Base-by-base conservation (phyloP, 1,140 invertebrate species). In the Drosophila yakuba region DNA sequence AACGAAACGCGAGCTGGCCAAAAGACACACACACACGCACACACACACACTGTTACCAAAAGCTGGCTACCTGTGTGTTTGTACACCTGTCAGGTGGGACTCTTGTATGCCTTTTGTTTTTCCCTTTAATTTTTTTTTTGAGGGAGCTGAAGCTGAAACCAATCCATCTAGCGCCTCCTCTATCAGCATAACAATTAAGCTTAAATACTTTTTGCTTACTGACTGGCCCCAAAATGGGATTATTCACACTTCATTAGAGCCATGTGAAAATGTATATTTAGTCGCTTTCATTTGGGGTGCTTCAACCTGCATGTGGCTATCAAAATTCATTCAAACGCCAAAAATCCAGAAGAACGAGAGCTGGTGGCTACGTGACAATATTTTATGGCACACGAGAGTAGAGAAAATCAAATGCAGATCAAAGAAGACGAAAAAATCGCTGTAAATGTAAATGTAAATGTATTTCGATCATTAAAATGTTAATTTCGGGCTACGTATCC, bases 161-260 rank as follows among this genome's bases (percentile, higher is more conserved):
- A 84, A 89, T 84, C 83, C 79, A 86, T 88, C 83, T 88, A 89
- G 84, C 84, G 83, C 84, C 83, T 86, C 83, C 83, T 86, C 83
- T 86, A 86, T 86, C 83, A 86, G 83, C 83, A 86, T 88, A 88
- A 89, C 83, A 89, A 89, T 89, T 89, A 84, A 90, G 84, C 80
- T 80, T 78, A 89, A 89, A 84, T 89, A 68, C 68, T 57, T 78
- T 52, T 80, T 47, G 72, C 73, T 75, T 74, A 79, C 73, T 82
- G 71, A 54, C 68, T 69, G 60, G 56, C 52, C 80, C 80, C 78
- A 80, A 85, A 84, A 90, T 78, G 80, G 74, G 68, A 90, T 89
- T 89, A 89, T 90, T 89, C 77, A 89, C 84, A 80, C 84, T 90
- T 69, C 68, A 89, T 85, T 78, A 79, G 84, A 90, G 74, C 58